phyloP scores from a whole-genome alignment of 2,888 invertebrate species.

The Hypolimnas misippus region DNA sequence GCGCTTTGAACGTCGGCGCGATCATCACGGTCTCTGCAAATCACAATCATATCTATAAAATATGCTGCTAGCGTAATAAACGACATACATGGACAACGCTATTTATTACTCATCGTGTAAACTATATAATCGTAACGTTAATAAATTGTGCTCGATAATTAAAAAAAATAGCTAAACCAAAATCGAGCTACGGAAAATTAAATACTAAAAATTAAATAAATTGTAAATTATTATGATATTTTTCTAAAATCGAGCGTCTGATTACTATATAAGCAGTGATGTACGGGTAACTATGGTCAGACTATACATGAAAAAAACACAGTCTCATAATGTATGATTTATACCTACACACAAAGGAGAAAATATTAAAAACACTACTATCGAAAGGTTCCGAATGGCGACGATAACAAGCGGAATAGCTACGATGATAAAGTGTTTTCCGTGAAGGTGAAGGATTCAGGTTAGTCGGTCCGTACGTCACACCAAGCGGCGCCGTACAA shows the following conservation, averaged over 20 bases:
- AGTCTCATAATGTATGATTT: too few species aligned
- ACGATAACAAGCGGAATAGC: slow-evolving; percentile 28
- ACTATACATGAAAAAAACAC: too few species aligned
- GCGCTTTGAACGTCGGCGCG: slow-evolving; percentile 92
- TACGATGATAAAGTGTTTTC: slow-evolving; percentile 33
- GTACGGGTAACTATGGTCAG: too few species aligned
- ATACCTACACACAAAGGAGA: not conserved
- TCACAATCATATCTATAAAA: slow-evolving; percentile 64
- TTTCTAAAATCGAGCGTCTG: too few species aligned
- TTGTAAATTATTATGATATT: too few species aligned
- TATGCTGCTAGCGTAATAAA: slow-evolving; percentile 17
- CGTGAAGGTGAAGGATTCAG: slow-evolving; percentile 46
- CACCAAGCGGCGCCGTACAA: slow-evolving; percentile 68
- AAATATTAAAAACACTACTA: not conserved
- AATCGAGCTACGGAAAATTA: too few species aligned
- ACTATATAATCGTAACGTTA: not conserved
- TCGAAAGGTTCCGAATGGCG: not conserved
- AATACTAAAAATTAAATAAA: too few species aligned
- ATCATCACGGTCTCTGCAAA: slow-evolving; percentile 89
- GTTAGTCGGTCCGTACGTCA: slow-evolving; percentile 52
- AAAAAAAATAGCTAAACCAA: too few species aligned
- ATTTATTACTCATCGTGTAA: not conserved
- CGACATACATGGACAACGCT: not conserved
- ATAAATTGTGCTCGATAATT: too few species aligned
- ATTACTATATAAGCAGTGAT: too few species aligned